phyloP scores from a whole-genome alignment of 2,113 vertebrate genomes.

The Raja brachyura region DNA sequence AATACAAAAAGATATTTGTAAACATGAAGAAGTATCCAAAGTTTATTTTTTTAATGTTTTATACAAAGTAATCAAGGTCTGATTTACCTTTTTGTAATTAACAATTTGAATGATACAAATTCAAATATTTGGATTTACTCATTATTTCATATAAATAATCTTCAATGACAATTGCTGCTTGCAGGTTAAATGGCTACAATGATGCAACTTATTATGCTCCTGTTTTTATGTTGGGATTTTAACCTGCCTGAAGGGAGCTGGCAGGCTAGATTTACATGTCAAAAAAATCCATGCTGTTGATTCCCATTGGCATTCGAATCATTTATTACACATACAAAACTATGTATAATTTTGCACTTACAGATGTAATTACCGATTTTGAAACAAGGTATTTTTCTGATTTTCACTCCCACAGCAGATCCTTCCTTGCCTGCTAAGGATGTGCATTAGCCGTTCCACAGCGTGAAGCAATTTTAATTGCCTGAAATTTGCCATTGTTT shows the following conservation, averaged over 20 bases:
- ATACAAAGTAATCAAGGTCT: neutral
- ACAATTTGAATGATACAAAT: neutral
- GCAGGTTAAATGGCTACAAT: slow-evolving; percentile 11
- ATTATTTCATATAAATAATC: slow-evolving; percentile 6
- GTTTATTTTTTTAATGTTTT: neutral
- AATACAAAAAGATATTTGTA: neutral
- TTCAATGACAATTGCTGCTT: slow-evolving; percentile 17
- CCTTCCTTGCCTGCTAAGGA: neutral
- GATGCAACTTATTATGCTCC: slow-evolving; percentile 9
- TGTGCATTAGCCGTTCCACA: neutral
- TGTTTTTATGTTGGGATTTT: slow-evolving; percentile 30
- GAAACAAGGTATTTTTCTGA: slow-evolving; percentile 3
- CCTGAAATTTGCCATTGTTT: neutral
- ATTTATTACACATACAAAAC: slow-evolving; percentile 20
- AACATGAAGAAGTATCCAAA: neutral
- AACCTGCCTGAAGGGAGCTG: slow-evolving; percentile 20
- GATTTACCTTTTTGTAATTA: neutral
- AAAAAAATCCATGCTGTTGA: slow-evolving; percentile 27
- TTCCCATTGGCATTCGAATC: slow-evolving; percentile 27
- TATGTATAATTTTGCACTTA: slow-evolving; percentile 13
- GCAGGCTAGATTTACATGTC: slow-evolving; percentile 15
- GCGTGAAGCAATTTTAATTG: neutral
- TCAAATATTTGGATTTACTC: neutral
- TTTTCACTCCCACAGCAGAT: neutral
- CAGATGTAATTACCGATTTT: slow-evolving; percentile 27